phyloP scores from a whole-genome alignment of 64 coral and sea anemone species.

The Pocillopora verrucosa region DNA sequence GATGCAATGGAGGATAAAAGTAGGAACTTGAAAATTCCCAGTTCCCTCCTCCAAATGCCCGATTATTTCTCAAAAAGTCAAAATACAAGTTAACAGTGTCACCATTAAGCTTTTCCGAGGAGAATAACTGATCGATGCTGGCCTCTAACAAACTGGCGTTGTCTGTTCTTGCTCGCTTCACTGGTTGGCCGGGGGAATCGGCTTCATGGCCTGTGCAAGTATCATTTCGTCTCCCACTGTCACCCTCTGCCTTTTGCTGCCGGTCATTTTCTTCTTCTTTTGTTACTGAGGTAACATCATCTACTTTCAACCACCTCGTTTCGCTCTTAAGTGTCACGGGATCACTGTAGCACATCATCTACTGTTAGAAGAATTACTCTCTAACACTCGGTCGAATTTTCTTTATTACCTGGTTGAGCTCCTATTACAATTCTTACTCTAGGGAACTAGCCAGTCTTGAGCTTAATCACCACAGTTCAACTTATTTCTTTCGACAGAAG shows the following conservation, averaged over 20 bases:
- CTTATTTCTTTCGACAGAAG: neutral
- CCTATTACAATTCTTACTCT: too few species aligned
- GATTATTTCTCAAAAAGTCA: neutral
- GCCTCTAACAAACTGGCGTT: neutral
- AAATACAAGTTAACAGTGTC: constrained; percentile 51
- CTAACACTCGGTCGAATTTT: too few species aligned
- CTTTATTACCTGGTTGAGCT: too few species aligned
- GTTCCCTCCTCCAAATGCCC: neutral
- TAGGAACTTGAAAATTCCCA: neutral
- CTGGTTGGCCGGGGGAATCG: too few species aligned
- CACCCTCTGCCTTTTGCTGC: neutral
- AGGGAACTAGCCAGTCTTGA: too few species aligned
- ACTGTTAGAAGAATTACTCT: too few species aligned
- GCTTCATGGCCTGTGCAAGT: neutral
- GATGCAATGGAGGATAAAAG: neutral
- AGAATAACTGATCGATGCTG: neutral
- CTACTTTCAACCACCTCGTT: too few species aligned
- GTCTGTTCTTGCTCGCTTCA: too few species aligned
- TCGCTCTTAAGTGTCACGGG: too few species aligned
- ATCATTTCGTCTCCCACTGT: constrained; percentile 40
- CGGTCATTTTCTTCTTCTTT: too few species aligned
- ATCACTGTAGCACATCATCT: neutral
- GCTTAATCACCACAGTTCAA: too few species aligned
- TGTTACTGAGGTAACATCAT: too few species aligned
- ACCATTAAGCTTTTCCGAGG: neutral